A percentile compares a stretch with the other conserved stretches of the same genome.
These are phyloP conservation scores for Chaetodon auriga DNA, from an alignment of 2,113 vertebrate species.

Conservation along the genomic window DNA sequence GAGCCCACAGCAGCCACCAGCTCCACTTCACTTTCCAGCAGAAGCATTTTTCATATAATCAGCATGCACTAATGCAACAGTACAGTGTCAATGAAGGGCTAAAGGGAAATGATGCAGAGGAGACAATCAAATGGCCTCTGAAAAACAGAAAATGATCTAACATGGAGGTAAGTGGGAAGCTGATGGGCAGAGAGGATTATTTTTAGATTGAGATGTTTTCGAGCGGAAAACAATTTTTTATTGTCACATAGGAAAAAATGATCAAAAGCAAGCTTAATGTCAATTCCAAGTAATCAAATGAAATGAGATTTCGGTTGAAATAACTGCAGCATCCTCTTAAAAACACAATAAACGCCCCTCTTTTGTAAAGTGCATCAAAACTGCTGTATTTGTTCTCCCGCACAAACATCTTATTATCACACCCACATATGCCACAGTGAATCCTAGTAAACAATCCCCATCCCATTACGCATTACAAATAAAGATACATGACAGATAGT, in stretches of 20 bases:
- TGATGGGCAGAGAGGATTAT: not conserved
- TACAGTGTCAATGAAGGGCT: slow-evolving; percentile 33
- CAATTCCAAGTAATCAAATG: not conserved
- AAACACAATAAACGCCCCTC: not conserved
- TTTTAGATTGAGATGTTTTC: not conserved
- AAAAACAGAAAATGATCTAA: not conserved
- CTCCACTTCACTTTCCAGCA: slow-evolving; percentile 50
- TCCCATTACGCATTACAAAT: slow-evolving; percentile 40
- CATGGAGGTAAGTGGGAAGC: not conserved
- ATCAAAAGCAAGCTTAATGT: not conserved
- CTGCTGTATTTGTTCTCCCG: not conserved
- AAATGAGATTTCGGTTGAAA: not conserved
- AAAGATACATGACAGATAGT: slow-evolving; percentile 53
- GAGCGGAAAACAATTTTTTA: not conserved
- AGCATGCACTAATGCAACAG: slow-evolving; percentile 31
- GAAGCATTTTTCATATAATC: slow-evolving; percentile 58
- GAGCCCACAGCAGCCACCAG: slow-evolving; percentile 50
- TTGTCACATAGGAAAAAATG: not conserved
- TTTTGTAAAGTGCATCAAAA: not conserved
- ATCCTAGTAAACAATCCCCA: slow-evolving; percentile 10
- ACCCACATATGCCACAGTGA: slow-evolving; percentile 10
- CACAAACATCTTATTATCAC: slow-evolving; percentile 9
- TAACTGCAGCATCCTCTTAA: not conserved
- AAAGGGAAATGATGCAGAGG: slow-evolving; percentile 6
- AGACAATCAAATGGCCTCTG: not conserved